These are phyloP conservation scores for Eutolmus rufibarbis DNA, from an alignment of 2,888 invertebrate genomes.

Conservation along the genomic window DNA sequence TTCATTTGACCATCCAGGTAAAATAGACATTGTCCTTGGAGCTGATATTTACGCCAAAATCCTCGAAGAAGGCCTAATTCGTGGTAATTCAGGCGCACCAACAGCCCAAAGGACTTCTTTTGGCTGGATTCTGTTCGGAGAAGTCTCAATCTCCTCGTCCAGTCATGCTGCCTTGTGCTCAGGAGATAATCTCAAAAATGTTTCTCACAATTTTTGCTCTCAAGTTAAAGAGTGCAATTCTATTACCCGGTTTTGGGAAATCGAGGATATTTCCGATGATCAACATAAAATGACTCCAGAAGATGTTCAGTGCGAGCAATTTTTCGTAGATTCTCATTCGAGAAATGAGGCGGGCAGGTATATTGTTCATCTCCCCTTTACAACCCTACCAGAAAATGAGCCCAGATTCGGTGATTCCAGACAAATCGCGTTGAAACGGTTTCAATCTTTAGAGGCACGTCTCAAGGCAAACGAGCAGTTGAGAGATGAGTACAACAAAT, in stretches of 20 bases:
- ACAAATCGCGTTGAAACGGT: not conserved
- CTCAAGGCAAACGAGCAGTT: not conserved
- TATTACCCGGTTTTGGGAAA: not conserved
- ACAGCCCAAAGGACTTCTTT: no score
- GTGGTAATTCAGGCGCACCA: no score
- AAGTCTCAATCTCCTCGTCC: no score
- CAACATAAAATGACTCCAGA: not conserved
- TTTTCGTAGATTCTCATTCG: not conserved
- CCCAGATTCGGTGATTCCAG: not conserved
- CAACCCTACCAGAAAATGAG: not conserved
- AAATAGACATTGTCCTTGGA: no score
- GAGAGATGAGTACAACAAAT: no score
- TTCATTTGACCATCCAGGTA: no score
- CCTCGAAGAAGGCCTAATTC: no score
- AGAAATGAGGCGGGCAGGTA: not conserved
- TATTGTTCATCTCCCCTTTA: no score
- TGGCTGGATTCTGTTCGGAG: no score
- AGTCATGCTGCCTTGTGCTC: not conserved
- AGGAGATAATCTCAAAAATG: not conserved
- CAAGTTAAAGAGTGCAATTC: not conserved
- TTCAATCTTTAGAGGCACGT: not conserved
- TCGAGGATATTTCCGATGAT: not conserved
- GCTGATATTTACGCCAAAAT: no score
- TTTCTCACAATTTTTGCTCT: not conserved
- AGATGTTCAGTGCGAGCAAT: not conserved